A percentile compares a stretch with the other conserved stretches of the same genome.
Conservation (phyloP, 2,797 vertebrate species). For the Spinus olivaceus region DNA sequence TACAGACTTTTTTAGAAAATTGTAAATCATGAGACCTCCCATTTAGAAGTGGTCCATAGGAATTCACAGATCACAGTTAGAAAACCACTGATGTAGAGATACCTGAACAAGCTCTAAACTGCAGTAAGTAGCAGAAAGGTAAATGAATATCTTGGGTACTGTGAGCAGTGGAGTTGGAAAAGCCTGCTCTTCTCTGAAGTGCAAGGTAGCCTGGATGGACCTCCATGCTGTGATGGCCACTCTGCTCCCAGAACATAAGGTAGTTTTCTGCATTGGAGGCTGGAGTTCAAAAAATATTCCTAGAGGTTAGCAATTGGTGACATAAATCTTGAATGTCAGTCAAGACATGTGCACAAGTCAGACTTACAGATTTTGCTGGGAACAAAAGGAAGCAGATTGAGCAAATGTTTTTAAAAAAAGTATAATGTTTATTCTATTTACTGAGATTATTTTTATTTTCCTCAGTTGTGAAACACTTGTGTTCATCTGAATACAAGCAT, state of each 20-base stretch:
- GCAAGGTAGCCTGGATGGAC: not conserved
- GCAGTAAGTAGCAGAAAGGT: not conserved
- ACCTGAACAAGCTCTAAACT: not conserved
- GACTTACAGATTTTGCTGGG: not conserved
- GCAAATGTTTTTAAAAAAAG: not conserved
- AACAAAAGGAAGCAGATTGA: not conserved
- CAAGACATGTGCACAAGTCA: not conserved
- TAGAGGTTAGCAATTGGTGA: not conserved
- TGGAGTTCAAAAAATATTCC: not conserved
- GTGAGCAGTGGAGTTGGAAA: not conserved
- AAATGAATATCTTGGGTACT: not conserved
- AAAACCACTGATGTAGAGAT: conserved; percentile 47
- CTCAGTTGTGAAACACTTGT: not conserved
- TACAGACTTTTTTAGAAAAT: not conserved
- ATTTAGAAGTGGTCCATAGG: not conserved
- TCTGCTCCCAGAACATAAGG: not conserved
- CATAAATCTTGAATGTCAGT: not conserved
- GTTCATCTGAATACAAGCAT: not conserved
- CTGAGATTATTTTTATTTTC: not conserved
- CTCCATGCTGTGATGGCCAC: not conserved
- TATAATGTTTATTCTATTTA: not conserved
- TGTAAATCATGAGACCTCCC: not conserved
- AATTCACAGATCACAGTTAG: not conserved
- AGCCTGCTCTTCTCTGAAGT: not conserved
- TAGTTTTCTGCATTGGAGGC: not conserved